Conservation (phyloP, 2,113 vertebrate genomes). For the Isurus oxyrinchus region DNA sequence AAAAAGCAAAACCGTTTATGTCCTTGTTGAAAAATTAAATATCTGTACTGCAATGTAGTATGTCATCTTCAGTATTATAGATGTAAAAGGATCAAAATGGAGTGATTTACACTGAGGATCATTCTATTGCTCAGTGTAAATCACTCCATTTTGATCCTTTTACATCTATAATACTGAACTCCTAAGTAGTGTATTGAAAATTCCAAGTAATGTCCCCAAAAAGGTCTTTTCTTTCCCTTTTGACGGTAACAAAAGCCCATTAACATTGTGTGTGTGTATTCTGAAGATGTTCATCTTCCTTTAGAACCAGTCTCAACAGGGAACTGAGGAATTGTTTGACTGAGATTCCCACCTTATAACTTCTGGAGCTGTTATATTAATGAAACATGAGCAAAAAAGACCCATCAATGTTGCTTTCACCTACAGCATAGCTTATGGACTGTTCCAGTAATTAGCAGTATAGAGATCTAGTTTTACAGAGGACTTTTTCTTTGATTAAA, state of each 20-base stretch:
- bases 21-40: neutral
- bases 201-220: neutral
- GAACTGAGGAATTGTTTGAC: slow-evolving; percentile 14
- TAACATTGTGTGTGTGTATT: neutral
- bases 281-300: neutral
- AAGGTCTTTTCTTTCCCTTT: too few species aligned
- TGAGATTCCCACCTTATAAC: neutral
- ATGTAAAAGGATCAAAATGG: neutral
- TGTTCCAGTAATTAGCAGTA: neutral
- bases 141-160: neutral
- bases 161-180: neutral
- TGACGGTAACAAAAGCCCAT: neutral
- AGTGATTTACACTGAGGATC: neutral
- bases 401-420: neutral
- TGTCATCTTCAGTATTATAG: neutral
- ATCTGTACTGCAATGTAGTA: neutral
- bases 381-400: neutral
- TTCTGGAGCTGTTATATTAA: neutral
- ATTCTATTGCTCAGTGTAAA: neutral
- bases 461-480: neutral
- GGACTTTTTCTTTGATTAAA: neutral
- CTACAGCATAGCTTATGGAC: neutral
- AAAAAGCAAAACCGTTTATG: neutral
- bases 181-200: neutral
- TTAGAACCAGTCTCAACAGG: neutral